Conservation (phyloP, 2,888 invertebrate genomes). For the Tipula vernalis region DNA sequence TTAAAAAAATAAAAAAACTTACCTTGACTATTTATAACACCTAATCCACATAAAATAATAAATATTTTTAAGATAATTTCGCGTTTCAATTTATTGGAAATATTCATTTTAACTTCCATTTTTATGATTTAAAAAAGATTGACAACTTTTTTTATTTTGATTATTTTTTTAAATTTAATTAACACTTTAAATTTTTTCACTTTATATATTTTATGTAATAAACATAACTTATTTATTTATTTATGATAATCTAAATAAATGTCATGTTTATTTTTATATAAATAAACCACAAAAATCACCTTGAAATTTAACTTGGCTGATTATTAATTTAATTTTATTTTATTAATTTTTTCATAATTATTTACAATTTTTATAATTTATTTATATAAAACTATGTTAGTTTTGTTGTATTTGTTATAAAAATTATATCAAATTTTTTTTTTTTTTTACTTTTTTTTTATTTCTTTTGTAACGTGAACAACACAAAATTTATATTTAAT, state of each 20-base stretch:
- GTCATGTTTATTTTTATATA: neutral
- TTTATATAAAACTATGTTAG: neutral
- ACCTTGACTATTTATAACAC: conserved; percentile 10
- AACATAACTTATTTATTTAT: neutral
- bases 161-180: neutral
- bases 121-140: neutral
- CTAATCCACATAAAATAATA: conserved; percentile 8
- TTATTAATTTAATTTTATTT: neutral
- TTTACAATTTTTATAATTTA: neutral
- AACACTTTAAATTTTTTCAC: neutral
- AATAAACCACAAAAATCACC: neutral
- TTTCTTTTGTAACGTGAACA: neutral
- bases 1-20: neutral
- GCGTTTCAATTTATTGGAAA: neutral
- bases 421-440: neutral
- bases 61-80: neutral
- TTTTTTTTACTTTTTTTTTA: neutral
- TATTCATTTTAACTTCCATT: neutral
- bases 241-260: neutral
- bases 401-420: neutral
- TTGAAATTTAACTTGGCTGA: neutral
- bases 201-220: neutral
- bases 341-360: neutral
- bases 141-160: neutral
- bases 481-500: neutral